phyloP scores from a whole-genome alignment of 64 coral and sea anemone genomes.

The Porites australiensis region DNA sequence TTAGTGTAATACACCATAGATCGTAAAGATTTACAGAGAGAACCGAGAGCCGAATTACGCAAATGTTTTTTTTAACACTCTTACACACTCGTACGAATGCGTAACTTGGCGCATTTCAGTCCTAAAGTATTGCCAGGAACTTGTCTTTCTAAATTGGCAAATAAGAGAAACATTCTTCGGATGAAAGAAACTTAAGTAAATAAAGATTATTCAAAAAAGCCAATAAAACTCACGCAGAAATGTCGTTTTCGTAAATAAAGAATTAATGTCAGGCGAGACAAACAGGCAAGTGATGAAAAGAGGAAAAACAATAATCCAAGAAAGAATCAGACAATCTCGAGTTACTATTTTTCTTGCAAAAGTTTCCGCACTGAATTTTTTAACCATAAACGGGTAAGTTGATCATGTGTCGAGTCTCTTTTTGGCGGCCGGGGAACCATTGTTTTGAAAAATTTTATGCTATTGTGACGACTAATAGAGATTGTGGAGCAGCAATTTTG shows the following conservation, averaged over 20 bases:
- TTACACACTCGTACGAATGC: background rate
- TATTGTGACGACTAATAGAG: background rate
- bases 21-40: background rate
- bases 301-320: background rate
- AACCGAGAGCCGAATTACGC: background rate
- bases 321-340: background rate
- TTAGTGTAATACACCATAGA: background rate
- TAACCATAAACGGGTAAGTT: background rate
- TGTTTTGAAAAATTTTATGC: conserved; percentile 22
- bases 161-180: background rate
- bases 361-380: background rate
- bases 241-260: conserved; percentile 24
- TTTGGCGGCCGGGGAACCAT: background rate
- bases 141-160: background rate
- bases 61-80: background rate
- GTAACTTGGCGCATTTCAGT: no score
- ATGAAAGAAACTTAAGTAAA: conserved; percentile 44
- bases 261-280: conserved; percentile 4
- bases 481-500: conserved; percentile 1
- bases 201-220: conserved; percentile 51
- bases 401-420: background rate
- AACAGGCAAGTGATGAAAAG: background rate
- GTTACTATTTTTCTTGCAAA: background rate
- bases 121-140: background rate
- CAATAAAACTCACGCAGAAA: conserved; percentile 27